Evolutionary conservation across 2,113 vertebrate species (phyloP).

Genomic region (Oreochromis tanganicae): DNA sequence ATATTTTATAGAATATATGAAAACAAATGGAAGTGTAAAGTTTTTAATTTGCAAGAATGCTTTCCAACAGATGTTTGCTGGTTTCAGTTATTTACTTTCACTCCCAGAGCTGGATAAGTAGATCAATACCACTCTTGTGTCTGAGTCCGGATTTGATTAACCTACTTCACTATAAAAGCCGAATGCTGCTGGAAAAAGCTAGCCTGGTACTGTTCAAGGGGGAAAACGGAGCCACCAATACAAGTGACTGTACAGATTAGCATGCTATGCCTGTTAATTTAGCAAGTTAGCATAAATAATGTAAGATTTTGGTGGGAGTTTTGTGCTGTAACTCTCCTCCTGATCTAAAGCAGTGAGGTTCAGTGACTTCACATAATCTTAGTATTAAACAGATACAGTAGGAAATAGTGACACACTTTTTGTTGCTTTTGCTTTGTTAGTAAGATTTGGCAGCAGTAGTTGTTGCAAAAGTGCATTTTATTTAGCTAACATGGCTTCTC

Average conservation of each 20-base stretch:
- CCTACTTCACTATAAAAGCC: not conserved
- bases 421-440: not conserved
- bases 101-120: not conserved
- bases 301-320: not conserved
- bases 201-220: not conserved
- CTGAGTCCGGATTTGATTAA: not conserved
- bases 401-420: not conserved
- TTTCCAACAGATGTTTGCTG: not conserved
- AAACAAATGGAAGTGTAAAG: not conserved
- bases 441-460: not conserved
- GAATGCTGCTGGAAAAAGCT: not conserved
- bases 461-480: not conserved
- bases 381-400: not conserved
- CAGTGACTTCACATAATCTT: not conserved
- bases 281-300: not conserved
- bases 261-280: not conserved
- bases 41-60: not conserved
- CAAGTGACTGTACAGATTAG: not conserved
- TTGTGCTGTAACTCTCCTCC: not conserved
- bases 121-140: slow-evolving; percentile 1
- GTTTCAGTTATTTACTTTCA: not conserved
- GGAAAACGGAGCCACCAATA: not conserved
- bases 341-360: not conserved
- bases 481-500: not conserved
- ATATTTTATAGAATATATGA: not conserved